These are phyloP conservation scores for Oncopeltus fasciatus DNA, from an alignment of 1,140 invertebrate genomes.

Conservation along the genomic window DNA sequence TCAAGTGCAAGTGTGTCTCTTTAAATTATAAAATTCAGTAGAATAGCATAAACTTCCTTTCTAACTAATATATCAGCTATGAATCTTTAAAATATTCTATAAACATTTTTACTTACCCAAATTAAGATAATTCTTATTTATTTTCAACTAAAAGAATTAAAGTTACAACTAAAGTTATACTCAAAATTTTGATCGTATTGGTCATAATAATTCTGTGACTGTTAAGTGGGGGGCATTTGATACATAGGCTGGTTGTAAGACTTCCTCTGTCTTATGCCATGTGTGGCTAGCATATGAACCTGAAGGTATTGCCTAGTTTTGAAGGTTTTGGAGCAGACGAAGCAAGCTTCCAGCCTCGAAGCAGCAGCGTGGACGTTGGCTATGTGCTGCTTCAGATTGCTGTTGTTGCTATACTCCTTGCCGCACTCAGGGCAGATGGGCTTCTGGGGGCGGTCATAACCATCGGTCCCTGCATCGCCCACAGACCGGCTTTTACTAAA, in stretches of 20 bases:
- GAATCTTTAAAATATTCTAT: no score
- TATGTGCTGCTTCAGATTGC: slow-evolving; percentile 57
- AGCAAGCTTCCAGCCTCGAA: slow-evolving; percentile 44
- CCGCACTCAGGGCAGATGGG: slow-evolving; percentile 52
- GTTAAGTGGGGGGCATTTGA: not conserved
- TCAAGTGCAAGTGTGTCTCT: no score
- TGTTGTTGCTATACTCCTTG: slow-evolving; percentile 47
- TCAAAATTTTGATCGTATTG: not conserved
- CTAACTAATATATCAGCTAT: no score
- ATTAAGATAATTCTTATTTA: no score
- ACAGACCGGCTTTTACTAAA: slow-evolving; percentile 8
- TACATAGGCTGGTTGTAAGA: slow-evolving; percentile 13
- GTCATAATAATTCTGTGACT: not conserved
- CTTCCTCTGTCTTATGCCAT: slow-evolving; percentile 45
- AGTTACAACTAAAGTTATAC: not conserved
- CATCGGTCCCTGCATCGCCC: slow-evolving; percentile 19
- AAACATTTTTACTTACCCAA: no score
- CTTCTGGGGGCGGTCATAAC: slow-evolving; percentile 29
- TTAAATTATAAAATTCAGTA: no score
- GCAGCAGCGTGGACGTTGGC: slow-evolving; percentile 52
- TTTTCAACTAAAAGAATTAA: not conserved
- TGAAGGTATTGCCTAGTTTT: slow-evolving; percentile 55
- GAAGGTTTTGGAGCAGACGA: slow-evolving; percentile 48
- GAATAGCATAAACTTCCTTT: no score
- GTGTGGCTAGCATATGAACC: slow-evolving; percentile 50